Evolutionary conservation across 2,888 invertebrate species (phyloP), one percentile per base, ranked within the genome.

Genomic region (Amiota mariae): DNA sequence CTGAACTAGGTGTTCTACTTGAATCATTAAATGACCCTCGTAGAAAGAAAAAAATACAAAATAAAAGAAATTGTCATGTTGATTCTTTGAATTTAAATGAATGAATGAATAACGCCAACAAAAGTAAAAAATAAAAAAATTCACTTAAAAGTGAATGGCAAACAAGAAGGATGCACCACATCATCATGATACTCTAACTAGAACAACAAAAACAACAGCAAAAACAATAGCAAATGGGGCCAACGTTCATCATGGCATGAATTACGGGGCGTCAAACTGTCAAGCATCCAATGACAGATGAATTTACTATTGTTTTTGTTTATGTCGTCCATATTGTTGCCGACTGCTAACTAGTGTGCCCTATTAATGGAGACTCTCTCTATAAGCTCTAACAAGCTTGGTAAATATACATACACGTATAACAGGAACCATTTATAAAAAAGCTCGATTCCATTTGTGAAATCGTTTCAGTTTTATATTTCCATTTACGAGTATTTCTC

Each of bases 201-300:
- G 36, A 36, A 36, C 0, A 36, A 36, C 36, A 36, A 36, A 59
- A 59, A 59, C n/a, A 59, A 59, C 18, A 59, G 20, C 18, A 18
- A 4, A 20, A 59, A 59, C 59, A 59, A 59, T 36, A 24, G n/a
- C n/a, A 57, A 57, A 12, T 54, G 54, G 54, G 77, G 77, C 72
- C 11, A 59, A 72, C 84, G 82, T 84, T 84, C 84, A 85, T 85
- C 84, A 84, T 81, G 84, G 77, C 85, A 84, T 84, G 84, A 84
- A 85, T 84, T 82, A 85, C 84, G 85, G 85, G 82, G 84, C 84
- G 84, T 84, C 84, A 84, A 84, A 85, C 84, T 84, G 84, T 86
- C 84, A 84, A 85, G 85, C 85, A 81, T 66, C 71, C 70, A 78
- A 77, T 82, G 83, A 81, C 82, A 81, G 81, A 79, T 82, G 83